Evolutionary conservation across 2,797 vertebrate species (phyloP), one percentile per base, ranked within the genome.

Genomic region (Denticeps clupeoides): DNA sequence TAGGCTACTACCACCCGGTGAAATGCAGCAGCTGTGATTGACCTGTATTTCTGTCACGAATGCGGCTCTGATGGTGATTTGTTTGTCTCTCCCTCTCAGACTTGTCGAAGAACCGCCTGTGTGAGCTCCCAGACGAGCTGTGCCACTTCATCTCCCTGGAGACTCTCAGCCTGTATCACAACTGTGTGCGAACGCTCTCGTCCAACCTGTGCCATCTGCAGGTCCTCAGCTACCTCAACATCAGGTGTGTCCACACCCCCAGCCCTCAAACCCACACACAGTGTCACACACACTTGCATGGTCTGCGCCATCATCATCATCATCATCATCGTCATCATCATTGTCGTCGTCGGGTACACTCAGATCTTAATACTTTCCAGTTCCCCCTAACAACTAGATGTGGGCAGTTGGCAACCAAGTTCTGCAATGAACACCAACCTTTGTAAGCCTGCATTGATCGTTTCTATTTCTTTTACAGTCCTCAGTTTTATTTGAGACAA

Each of bases 171-270:
- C 80, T 96, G 8, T 90, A 93, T 67, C 90, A 96, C 79, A 96
- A 96, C 81, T 92, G 92, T 57, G 83, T 93, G 69, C 84, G 91
- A 48, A 83, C 78, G 21, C 70, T 95, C 53, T 81, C 89, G 26
- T 59, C 84, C 16, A 79, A 72, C 65, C 70, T 95, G 46, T 79
- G 80, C 53, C 89, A 93, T 67, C 88, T 95, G 7, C 92, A 90
- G 60, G 86, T 88, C 15, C 88, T 94, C 60, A 85, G 88, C 68
- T 91, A 93, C 88, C 88, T 95, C 84, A 94, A 93, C 70, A 78
- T 94, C 74, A 93, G 90, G 91, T 93, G 77, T 8, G 33, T 16
- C 23, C 9, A 28, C 35, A 56, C 18, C 4, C 46, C 28, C 49
- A 24, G 5, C 5, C 13, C 12, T n/a, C n/a, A 24, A 7, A 23